A percentile compares a stretch with the other conserved stretches of the same genome.
Conservation (phyloP, 2,797 vertebrate genomes). For the Cottoperca gobio region DNA sequence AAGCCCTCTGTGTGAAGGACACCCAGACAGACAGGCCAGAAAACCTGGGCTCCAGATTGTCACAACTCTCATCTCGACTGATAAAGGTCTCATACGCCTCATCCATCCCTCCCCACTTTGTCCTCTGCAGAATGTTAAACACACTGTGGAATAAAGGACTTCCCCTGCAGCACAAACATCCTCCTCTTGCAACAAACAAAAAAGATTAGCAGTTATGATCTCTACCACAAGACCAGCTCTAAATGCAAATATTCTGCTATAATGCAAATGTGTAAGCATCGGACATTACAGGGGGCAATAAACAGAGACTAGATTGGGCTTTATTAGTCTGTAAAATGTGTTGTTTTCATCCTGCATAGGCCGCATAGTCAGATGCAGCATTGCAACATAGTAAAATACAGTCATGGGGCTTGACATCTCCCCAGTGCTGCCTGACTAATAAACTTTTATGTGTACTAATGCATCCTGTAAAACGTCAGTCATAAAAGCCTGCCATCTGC, state of each 20-base stretch:
- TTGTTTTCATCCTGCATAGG: conserved; percentile 31
- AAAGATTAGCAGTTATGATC: conserved; percentile 29
- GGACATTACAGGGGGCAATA: conserved; percentile 4
- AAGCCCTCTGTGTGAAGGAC: conserved; percentile 75
- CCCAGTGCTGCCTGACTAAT: conserved; percentile 68
- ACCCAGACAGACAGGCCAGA: conserved; percentile 66
- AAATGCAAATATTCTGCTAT: conserved; percentile 22
- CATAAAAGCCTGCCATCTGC: conserved; percentile 68
- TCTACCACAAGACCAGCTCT: conserved; percentile 7
- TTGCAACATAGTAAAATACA: conserved; percentile 54
- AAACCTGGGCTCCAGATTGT: conserved; percentile 69
- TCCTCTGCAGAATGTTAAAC: conserved; percentile 57
- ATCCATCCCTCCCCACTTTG: conserved; percentile 14
- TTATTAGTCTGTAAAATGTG: conserved; percentile 34
- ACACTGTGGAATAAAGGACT: conserved; percentile 44
- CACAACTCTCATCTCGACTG: conserved; percentile 62
- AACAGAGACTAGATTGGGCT: conserved; percentile 9
- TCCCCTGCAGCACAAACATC: conserved; percentile 21
- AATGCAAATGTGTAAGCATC: not conserved
- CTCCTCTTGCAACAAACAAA: conserved; percentile 35
- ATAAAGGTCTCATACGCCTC: conserved; percentile 63
- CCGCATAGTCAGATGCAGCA: conserved; percentile 9
- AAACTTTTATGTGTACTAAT: conserved; percentile 81
- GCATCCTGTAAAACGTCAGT: conserved; percentile 75
- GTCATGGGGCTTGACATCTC: conserved; percentile 56